phyloP scores from a whole-genome alignment of 1,140 invertebrate genomes.

The Arion vulgaris region DNA sequence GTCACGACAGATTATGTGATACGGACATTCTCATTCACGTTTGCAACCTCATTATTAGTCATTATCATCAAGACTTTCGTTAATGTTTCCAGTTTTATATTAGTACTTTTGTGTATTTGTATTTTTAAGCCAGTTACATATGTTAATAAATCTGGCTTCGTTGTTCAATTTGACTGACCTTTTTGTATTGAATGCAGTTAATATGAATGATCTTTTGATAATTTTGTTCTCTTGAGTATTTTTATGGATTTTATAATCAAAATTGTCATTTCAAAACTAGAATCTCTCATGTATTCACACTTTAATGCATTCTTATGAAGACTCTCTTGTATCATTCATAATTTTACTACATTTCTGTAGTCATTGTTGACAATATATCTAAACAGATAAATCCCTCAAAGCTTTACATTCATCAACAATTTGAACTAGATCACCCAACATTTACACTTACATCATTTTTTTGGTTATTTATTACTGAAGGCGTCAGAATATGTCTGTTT shows the following conservation, averaged over 20 bases:
- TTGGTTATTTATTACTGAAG: no score
- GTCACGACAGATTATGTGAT: background rate
- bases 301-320: background rate
- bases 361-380: background rate
- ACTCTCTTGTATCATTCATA: background rate
- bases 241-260: background rate
- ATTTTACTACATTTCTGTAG: background rate
- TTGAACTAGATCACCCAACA: no score
- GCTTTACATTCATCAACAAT: no score
- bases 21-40: background rate
- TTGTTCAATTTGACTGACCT: background rate
- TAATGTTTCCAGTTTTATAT: no score
- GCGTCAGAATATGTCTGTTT: no score
- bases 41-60: no score
- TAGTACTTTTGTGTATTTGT: background rate
- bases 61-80: background rate
- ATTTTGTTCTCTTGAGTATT: background rate
- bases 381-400: background rate
- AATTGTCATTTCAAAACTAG: background rate
- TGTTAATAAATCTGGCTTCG: constrained; percentile 24
- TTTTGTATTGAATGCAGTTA: background rate
- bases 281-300: background rate
- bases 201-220: background rate
- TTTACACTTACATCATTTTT: no score
- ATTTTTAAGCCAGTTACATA: background rate